Percentiles rank a stretch among this genome's conserved stretches.
phyloP scores from a whole-genome alignment of 2,113 vertebrate species.

The Abramis brama region DNA sequence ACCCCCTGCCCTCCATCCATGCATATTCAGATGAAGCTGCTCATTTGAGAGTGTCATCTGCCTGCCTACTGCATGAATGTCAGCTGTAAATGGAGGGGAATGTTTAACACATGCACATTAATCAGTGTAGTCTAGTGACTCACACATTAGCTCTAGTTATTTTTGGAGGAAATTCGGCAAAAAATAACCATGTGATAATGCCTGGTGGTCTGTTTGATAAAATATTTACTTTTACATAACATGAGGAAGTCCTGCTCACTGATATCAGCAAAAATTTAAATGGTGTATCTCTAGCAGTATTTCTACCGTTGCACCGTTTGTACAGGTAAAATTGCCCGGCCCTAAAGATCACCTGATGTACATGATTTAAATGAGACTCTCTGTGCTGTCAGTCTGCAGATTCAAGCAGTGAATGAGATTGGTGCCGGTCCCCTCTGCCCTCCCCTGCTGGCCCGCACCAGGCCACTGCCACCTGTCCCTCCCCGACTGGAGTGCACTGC shows the following conservation, averaged over 20 bases:
- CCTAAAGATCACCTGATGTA: neutral
- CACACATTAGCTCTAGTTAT: neutral
- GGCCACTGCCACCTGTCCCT: conserved; percentile 88
- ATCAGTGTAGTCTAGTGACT: neutral
- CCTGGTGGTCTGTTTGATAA: neutral
- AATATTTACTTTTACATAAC: neutral
- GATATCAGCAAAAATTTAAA: neutral
- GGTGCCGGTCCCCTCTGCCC: conserved; percentile 88
- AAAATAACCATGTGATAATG: neutral
- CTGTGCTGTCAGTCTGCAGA: conserved; percentile 76
- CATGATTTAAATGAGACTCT: neutral
- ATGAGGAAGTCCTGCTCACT: neutral
- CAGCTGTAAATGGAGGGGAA: neutral
- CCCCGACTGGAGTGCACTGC: conserved; percentile 92
- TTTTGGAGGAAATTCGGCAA: neutral
- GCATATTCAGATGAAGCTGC: conserved; percentile 4
- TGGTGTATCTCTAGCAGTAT: neutral
- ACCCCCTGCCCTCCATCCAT: neutral
- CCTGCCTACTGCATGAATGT: neutral
- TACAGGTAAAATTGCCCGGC: neutral
- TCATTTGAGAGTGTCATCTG: conserved; percentile 4
- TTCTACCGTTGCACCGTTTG: neutral
- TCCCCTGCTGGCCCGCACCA: conserved; percentile 85
- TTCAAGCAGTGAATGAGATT: conserved; percentile 94
- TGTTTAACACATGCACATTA: conserved; percentile 4